A percentile compares a stretch with the other conserved stretches of the same genome.
These are phyloP conservation scores for Dysdera silvatica DNA, from an alignment of 1,140 invertebrate species.

Conservation along the genomic window DNA sequence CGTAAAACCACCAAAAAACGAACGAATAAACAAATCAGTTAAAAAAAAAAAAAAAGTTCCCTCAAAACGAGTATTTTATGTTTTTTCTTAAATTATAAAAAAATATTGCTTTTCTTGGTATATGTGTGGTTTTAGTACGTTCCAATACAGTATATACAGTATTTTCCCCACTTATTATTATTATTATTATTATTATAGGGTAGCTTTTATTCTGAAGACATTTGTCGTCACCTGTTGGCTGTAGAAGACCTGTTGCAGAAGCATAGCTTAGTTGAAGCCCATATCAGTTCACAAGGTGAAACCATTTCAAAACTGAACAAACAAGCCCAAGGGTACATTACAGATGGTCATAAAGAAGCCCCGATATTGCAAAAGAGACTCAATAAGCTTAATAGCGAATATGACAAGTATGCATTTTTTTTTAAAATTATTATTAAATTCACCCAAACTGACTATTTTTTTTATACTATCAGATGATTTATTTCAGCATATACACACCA, in stretches of 20 bases:
- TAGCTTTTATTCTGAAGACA: constrained; percentile 76
- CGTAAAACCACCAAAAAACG: too few species aligned
- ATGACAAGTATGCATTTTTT: constrained; percentile 50
- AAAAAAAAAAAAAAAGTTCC: too few species aligned
- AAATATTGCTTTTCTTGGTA: too few species aligned
- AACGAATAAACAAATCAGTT: too few species aligned
- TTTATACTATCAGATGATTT: too few species aligned
- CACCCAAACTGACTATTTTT: too few species aligned
- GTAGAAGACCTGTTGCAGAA: constrained; percentile 91
- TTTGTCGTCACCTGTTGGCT: constrained; percentile 74
- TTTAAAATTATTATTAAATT: too few species aligned
- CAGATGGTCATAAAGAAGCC: constrained; percentile 47
- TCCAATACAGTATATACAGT: background rate
- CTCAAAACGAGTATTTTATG: too few species aligned
- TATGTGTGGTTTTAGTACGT: too few species aligned
- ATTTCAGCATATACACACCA: too few species aligned
- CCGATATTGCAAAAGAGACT: constrained; percentile 60
- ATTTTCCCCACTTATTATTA: background rate
- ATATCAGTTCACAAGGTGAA: constrained; percentile 72
- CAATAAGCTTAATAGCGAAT: constrained; percentile 60
- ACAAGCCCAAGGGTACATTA: constrained; percentile 49
- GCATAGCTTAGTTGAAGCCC: constrained; percentile 81
- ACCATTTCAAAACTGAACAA: constrained; percentile 66
- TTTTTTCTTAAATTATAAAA: too few species aligned
- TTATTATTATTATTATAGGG: constrained; percentile 44